phyloP scores from a whole-genome alignment of 2,888 invertebrate genomes.

The Cheilosia variabilis region DNA sequence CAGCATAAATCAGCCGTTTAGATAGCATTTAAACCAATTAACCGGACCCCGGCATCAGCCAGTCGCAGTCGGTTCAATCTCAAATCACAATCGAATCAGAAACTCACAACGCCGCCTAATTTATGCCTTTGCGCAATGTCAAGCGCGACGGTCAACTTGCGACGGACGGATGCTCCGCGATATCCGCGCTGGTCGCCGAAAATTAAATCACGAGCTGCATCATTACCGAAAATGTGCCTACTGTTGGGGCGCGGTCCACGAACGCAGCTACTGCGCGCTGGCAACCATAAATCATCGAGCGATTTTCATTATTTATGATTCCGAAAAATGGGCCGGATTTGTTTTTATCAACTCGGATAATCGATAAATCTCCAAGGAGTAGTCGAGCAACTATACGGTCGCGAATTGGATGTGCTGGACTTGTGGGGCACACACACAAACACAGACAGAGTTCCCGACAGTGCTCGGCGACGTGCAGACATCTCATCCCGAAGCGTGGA shows the following conservation, averaged over 20 bases:
- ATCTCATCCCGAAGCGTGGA: conserved; percentile 58
- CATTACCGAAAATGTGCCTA: conserved; percentile 71
- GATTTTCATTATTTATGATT: conserved; percentile 75
- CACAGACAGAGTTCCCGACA: not conserved
- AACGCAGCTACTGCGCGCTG: conserved; percentile 45
- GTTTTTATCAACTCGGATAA: conserved; percentile 75
- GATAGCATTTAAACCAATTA: conserved; percentile 66
- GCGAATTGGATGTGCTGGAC: conserved; percentile 31
- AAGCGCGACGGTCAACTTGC: conserved; percentile 8
- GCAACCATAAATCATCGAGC: conserved; percentile 71
- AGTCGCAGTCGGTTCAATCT: conserved; percentile 32
- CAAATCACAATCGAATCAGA: conserved; percentile 50
- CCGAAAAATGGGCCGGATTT: conserved; percentile 72
- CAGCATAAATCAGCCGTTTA: conserved; percentile 51
- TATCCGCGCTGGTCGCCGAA: conserved; percentile 15
- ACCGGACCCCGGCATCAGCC: not conserved
- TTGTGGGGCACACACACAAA: not conserved
- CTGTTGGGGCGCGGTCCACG: not conserved
- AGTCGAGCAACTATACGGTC: conserved; percentile 40
- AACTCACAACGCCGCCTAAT: conserved; percentile 29
- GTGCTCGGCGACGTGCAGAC: conserved; percentile 55
- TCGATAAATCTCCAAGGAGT: conserved; percentile 74
- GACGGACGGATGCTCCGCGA: conserved; percentile 15
- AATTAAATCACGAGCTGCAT: conserved; percentile 74
- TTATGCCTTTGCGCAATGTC: conserved; percentile 62